A percentile compares a stretch with the other conserved stretches of the same genome.
Conservation (phyloP, 2,113 vertebrate species). For the Hemiprocne comata region DNA sequence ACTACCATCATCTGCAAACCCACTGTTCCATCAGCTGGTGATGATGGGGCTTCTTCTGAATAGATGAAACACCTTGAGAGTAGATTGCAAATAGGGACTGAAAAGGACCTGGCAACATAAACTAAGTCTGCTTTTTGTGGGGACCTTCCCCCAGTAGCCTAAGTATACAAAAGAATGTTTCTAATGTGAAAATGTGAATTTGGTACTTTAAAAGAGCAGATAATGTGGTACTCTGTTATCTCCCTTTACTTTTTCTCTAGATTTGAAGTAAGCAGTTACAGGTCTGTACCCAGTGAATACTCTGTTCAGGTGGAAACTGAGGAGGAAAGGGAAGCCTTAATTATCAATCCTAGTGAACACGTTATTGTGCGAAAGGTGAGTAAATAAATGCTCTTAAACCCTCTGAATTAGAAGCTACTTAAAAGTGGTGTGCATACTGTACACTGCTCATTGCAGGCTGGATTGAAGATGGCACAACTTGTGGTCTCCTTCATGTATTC, state of each 20-base stretch:
- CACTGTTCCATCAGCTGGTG: neutral
- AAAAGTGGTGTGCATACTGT: neutral
- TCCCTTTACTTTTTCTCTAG: slow-evolving; percentile 40
- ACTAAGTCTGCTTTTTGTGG: neutral
- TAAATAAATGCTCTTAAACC: neutral
- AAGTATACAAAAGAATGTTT: neutral
- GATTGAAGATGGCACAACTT: neutral
- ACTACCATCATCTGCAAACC: neutral
- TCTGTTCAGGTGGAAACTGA: slow-evolving; percentile 85
- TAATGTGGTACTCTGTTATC: neutral
- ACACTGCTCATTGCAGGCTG: neutral
- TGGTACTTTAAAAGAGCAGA: neutral
- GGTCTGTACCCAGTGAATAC: slow-evolving; percentile 70
- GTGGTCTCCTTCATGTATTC: neutral
- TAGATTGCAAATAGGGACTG: neutral
- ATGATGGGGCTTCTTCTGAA: neutral
- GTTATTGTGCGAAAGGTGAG: slow-evolving; percentile 82
- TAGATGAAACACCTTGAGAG: neutral
- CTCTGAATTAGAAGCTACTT: neutral
- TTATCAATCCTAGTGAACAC: slow-evolving; percentile 82
- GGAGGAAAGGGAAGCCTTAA: slow-evolving; percentile 86
- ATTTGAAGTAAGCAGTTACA: slow-evolving; percentile 66
- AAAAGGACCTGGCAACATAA: neutral
- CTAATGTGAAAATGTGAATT: neutral
- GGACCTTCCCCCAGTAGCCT: neutral